A percentile compares a stretch with the other conserved stretches of the same genome.
These are phyloP conservation scores for Drosophila teissieri DNA, from an alignment of 1,140 invertebrate species.

Conservation along the genomic window DNA sequence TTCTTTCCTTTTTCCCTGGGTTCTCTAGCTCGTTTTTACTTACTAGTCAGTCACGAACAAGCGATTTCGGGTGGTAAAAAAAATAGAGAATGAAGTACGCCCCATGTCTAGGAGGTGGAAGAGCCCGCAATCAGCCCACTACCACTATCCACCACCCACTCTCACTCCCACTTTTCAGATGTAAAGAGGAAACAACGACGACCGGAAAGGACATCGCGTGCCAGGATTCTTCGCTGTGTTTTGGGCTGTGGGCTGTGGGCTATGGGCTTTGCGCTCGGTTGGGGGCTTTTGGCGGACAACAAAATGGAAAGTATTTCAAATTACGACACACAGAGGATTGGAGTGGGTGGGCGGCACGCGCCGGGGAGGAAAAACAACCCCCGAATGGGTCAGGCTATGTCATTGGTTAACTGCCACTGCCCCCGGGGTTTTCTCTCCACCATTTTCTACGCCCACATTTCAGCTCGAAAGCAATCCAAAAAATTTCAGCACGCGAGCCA, in stretches of 20 bases:
- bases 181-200: constrained; percentile 76
- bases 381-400: constrained; percentile 51
- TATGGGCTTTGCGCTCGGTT: neutral
- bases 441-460: constrained; percentile 30
- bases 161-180: constrained; percentile 20
- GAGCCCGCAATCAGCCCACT: constrained; percentile 2
- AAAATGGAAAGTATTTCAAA: constrained; percentile 83
- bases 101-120: constrained; percentile 22
- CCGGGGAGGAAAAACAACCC: constrained; percentile 45
- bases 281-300: constrained; percentile 38
- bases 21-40: constrained; percentile 15
- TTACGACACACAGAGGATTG: constrained; percentile 50
- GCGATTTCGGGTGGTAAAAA: constrained; percentile 53
- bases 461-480: constrained; percentile 72
- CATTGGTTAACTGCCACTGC: constrained; percentile 71
- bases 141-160: neutral
- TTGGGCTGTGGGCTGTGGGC: constrained; percentile 7
- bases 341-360: constrained; percentile 35
- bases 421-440: neutral
- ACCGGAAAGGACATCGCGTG: constrained; percentile 84
- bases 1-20: constrained; percentile 31
- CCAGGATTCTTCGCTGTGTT: constrained; percentile 41
- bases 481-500: constrained; percentile 74
- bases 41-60: constrained; percentile 72
- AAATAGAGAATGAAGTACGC: constrained; percentile 52